Base-by-base conservation (phyloP, 1,140 invertebrate species). In the Phocides pigmalion region DNA sequence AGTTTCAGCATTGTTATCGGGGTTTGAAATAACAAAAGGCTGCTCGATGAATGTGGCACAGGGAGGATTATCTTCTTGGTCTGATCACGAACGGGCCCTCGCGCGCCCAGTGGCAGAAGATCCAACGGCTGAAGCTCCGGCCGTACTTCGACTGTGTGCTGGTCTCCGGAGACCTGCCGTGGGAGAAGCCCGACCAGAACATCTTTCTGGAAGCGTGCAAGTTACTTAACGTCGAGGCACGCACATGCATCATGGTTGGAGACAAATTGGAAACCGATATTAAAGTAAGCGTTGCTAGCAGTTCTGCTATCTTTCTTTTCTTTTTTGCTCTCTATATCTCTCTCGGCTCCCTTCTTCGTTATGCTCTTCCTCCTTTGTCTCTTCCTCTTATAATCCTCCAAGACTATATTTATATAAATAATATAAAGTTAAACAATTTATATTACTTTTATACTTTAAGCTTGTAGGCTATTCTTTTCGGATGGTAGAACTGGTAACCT, bases 201-300 rank as follows among this genome's bases (percentile, higher is more conserved):
- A 97, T 97, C 82, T 96, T 97, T 81, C 91, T 94, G 53, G 93
- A 95, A 66, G 96, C 96, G 4, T 97, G 95, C 89, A 93, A 95
- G 73, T 93, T 92, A 72, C 93, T 97, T 28, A 92, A 94, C 62
- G 95, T 97, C 5, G 91, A 94, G 69, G 94, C 96, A 0, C 82
- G 93, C 12, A 93, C 94, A 69, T 97, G 96, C 87, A 93, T 96
- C 66, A 97, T 98, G 96, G 94, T 97, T 71, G 96, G 96, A 6
- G 97, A 97, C 78, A 97, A 96, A 81, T 81, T 97, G 63, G 95
- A 97, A 82, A 97, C 96, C 6, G 97, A 97, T 87, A 97, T 97
- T 66, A 92, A 93, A 91, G 93, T 94, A 66, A 70, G 49, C 53
- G 35, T 35, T 25, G 16, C 5, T 28, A 22, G 5, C 20, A 22